Base-by-base conservation (phyloP, 2,113 vertebrate genomes). In the Sapajus apella region DNA sequence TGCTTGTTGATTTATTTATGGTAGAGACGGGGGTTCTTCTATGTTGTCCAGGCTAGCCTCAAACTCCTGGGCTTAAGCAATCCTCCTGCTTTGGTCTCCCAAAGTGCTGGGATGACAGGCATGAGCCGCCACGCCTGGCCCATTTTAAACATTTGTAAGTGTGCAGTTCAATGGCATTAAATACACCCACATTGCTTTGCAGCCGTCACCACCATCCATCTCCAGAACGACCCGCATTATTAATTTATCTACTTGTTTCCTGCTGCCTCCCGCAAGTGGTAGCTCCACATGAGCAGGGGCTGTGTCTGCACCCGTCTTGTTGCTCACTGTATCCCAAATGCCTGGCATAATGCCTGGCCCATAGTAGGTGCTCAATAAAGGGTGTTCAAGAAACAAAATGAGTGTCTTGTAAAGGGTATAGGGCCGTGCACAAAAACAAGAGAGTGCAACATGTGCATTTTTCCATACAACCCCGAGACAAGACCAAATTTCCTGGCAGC, bases 361-460 rank as follows among this genome's bases (percentile, higher is more conserved):
- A 43, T 1, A 66, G 37, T 21, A 81, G 72, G 14, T 84, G 47
- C 61, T 95, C 93, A 50, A 18, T 81, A 56, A 95, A 97, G 56
- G 7, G 12, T 16, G 23, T 13, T 35, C n/a, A 56, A n/a, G 8
- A 56, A 76, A 37, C 40, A 30, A 64, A 83, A 45, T 14, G 56
- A 82, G 5, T 4, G 16, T 8, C 87, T 45, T 20, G 35, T 27
- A 17, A 43, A 52, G 50, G 13, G 11, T 61, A 4, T 68, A 72
- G 35, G 37, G 47, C 16, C 1, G 35, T 4, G 37, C 72, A 23
- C 43, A 21, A 50, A 68, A 86, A 50, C 40, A 37, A 37, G 64
- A 92, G 50, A 72, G 27, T 0, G 8, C 35, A 12, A 43, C 20
- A 23, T 11, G 72, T 50, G 58, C 12, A 6, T 58, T 61, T 43